Conservation (phyloP, 2,797 vertebrate genomes). For the Tragelaphus eurycerus region DNA sequence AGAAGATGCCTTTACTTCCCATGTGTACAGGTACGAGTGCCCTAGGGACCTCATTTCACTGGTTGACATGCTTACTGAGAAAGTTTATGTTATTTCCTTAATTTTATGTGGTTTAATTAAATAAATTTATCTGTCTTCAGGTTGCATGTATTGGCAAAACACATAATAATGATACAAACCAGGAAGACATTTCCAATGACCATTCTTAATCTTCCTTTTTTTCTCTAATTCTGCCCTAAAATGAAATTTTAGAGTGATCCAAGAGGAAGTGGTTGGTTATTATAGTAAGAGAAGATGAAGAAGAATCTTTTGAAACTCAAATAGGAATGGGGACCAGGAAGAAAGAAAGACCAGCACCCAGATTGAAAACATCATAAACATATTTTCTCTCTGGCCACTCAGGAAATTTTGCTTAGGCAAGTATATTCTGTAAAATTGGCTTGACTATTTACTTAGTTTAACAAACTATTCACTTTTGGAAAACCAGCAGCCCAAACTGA, state of each 20-base stretch:
- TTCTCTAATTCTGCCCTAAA: not conserved
- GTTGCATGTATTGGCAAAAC: not conserved
- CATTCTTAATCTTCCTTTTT: not conserved
- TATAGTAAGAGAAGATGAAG: not conserved
- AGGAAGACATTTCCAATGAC: not conserved
- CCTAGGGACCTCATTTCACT: not conserved
- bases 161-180: not conserved
- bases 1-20: not conserved
- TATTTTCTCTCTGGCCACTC: not conserved
- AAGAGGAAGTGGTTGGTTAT: not conserved
- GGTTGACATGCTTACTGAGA: not conserved
- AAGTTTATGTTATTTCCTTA: not conserved
- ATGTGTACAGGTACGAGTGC: not conserved
- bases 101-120: not conserved
- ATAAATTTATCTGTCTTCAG: not conserved
- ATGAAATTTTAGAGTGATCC: not conserved
- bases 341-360: not conserved
- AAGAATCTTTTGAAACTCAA: not conserved
- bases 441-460: slow-evolving; percentile 31
- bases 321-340: not conserved
- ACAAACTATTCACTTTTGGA: slow-evolving; percentile 11
- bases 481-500: not conserved
- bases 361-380: not conserved
- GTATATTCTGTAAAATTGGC: not conserved
- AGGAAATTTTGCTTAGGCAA: not conserved